Conservation (phyloP, 1,140 invertebrate species). For the Panulirus ornatus region DNA sequence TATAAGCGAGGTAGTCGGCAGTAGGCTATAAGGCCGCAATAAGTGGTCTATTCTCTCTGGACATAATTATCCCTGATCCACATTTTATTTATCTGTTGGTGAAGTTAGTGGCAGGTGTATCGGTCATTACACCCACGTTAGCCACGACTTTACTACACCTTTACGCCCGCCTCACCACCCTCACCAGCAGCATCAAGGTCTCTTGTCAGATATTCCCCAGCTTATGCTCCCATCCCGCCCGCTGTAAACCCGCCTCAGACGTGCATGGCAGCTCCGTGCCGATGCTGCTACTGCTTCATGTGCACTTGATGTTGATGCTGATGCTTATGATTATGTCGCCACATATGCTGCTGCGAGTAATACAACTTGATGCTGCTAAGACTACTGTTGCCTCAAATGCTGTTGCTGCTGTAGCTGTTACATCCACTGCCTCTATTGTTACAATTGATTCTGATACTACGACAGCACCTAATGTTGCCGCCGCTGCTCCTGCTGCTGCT, state of each 20-base stretch:
- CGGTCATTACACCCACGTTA: constrained; percentile 20
- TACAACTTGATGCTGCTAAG: too few species aligned
- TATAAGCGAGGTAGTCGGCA: too few species aligned
- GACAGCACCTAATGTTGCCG: background rate
- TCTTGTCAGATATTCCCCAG: background rate
- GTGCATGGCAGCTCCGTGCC: background rate
- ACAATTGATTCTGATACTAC: background rate
- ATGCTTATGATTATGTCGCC: too few species aligned
- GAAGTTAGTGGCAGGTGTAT: constrained; percentile 44
- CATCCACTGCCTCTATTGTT: background rate
- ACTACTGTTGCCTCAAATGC: too few species aligned
- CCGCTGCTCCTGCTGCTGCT: background rate
- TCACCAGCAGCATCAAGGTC: background rate
- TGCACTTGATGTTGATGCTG: too few species aligned
- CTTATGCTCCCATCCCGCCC: background rate
- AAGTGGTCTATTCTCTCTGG: background rate
- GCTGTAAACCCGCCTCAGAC: background rate
- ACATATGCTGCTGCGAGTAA: too few species aligned
- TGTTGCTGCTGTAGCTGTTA: background rate
- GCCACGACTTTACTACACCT: constrained; percentile 30
- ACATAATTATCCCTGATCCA: constrained; percentile 1
- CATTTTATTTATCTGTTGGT: constrained; percentile 47
- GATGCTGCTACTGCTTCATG: too few species aligned
- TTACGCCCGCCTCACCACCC: background rate
- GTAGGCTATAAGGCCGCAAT: too few species aligned